A percentile compares a stretch with the other conserved stretches of the same genome.
These are phyloP conservation scores for Ctenopoma multispine DNA, from an alignment of 2,797 vertebrate genomes.

Conservation along the genomic window DNA sequence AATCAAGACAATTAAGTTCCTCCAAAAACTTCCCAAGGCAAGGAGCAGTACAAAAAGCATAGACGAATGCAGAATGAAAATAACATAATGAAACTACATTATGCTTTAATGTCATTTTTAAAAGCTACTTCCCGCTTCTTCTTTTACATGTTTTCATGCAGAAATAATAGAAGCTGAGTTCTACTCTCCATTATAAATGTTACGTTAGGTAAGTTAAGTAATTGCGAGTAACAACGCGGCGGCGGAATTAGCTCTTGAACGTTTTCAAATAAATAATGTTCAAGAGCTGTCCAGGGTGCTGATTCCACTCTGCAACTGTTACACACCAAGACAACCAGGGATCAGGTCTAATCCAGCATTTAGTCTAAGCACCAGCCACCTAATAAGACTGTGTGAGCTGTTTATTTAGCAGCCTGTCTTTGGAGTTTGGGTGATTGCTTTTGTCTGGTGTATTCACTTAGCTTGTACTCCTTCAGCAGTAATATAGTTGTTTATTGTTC, in stretches of 20 bases:
- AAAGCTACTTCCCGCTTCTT: slow-evolving; percentile 27
- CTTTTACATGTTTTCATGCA: slow-evolving; percentile 20
- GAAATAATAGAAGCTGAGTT: slow-evolving; percentile 46
- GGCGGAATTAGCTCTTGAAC: slow-evolving; percentile 1
- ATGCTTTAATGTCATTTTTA: slow-evolving; percentile 50
- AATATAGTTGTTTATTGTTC: slow-evolving; percentile 45
- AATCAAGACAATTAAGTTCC: slow-evolving; percentile 22
- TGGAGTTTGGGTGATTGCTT: slow-evolving; percentile 12
- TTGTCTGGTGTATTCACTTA: slow-evolving; percentile 23
- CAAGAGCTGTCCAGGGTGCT: slow-evolving; percentile 37
- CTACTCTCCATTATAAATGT: slow-evolving; percentile 26
- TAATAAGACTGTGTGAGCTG: slow-evolving; percentile 11
- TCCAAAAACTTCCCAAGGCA: slow-evolving; percentile 33
- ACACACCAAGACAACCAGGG: background rate
- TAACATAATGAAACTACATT: slow-evolving; percentile 39
- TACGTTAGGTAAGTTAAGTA: slow-evolving; percentile 15
- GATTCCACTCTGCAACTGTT: slow-evolving; percentile 7
- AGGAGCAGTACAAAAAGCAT: background rate
- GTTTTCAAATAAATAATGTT: slow-evolving; percentile 18
- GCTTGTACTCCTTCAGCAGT: slow-evolving; percentile 16
- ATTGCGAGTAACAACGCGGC: slow-evolving; percentile 32
- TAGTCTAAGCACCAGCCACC: background rate
- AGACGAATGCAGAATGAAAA: slow-evolving; percentile 24
- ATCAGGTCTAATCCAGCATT: background rate
- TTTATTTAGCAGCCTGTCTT: slow-evolving; percentile 27